Evolutionary conservation across 2,888 invertebrate genomes (phyloP), one percentile per base, ranked within the genome.

Genomic region (Trissoscelio sp.): DNA sequence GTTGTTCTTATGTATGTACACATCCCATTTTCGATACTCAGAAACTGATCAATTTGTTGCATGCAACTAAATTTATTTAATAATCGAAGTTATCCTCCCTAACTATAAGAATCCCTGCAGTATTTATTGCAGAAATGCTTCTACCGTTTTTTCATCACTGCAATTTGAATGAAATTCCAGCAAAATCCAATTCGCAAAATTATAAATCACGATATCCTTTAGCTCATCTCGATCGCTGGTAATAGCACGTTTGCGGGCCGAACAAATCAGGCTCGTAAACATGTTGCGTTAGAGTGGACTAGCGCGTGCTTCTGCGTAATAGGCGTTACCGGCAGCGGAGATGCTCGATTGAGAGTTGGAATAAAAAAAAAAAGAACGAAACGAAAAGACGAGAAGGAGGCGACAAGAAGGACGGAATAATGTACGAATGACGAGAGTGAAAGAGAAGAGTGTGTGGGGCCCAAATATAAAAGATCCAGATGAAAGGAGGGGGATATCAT

Each of bases 191-290:
- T 67, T 79, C 67, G 73, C 67, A 31, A 73, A 79, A 73, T 73
- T 67, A 73, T 79, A 79, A 77, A 81, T 75, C 69, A 77, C 34
- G 53, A 55, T 67, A 75, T 77, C 75, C 55, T 64, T 77, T 53
- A 16, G 60, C 58, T 74, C 44, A 62, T 78, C 72, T 72, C 60
- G 66, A 62, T 77, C 62, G 55, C 42, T 24, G 55, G 69, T 78
- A 81, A 78, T 81, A 69, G 78, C 64, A 78, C 69, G 81, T 81
- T 81, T 73, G 73, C 69, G 34, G 20, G 66, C 64, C 62, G 72
- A 81, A 81, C 81, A 81, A 81, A 81, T 81, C 73, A 81, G 73
- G 78, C 75, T 67, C 81, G 66, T 58, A 81, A 77, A 77, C 77
- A 81, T 67, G 77, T 72, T 72, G 60, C 72, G 77, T 72, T 57